These are phyloP conservation scores for Drosophila cognata DNA, from an alignment of 2,888 invertebrate species.

Conservation along the genomic window DNA sequence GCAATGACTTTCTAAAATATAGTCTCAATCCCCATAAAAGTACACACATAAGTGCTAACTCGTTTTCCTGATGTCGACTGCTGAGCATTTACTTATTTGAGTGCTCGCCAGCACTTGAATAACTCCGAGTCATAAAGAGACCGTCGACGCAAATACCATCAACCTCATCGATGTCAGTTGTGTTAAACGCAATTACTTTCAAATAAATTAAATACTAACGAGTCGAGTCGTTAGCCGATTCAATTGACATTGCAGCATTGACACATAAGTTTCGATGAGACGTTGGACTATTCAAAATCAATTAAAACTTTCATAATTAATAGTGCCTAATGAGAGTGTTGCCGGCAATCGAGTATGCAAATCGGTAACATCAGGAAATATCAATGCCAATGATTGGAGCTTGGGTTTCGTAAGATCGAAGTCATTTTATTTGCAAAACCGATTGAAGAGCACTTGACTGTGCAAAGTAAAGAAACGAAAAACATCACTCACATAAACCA, in stretches of 20 bases:
- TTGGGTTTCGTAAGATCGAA: slow-evolving; percentile 7
- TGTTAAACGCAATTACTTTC: slow-evolving; percentile 52
- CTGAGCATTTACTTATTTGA: slow-evolving; percentile 21
- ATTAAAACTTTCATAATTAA: slow-evolving; percentile 68
- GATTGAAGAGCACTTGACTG: slow-evolving; percentile 24
- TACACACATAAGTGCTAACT: slow-evolving; percentile 27
- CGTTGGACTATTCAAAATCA: slow-evolving; percentile 38
- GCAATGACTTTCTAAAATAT: slow-evolving; percentile 35
- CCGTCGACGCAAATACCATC: slow-evolving; percentile 35
- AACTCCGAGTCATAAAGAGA: slow-evolving; percentile 40
- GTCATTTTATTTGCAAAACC: slow-evolving; percentile 39
- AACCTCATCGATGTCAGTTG: slow-evolving; percentile 43
- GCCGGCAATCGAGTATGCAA: slow-evolving; percentile 52
- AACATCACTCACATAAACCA: slow-evolving; percentile 19
- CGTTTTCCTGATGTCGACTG: slow-evolving; percentile 37
- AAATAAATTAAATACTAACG: slow-evolving; percentile 57
- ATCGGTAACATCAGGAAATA: slow-evolving; percentile 38
- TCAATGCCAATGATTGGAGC: slow-evolving; percentile 24
- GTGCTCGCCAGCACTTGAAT: slow-evolving; percentile 42
- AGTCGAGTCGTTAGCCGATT: slow-evolving; percentile 23
- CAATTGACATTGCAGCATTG: slow-evolving; percentile 29
- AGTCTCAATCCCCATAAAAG: slow-evolving; percentile 22
- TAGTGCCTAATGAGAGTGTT: slow-evolving; percentile 46
- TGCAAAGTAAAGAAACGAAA: slow-evolving; percentile 6
- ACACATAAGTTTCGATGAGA: slow-evolving; percentile 16